Evolutionary conservation across 2,113 vertebrate species (phyloP).

Genomic region (Rhinopomastus cyanomelas): DNA sequence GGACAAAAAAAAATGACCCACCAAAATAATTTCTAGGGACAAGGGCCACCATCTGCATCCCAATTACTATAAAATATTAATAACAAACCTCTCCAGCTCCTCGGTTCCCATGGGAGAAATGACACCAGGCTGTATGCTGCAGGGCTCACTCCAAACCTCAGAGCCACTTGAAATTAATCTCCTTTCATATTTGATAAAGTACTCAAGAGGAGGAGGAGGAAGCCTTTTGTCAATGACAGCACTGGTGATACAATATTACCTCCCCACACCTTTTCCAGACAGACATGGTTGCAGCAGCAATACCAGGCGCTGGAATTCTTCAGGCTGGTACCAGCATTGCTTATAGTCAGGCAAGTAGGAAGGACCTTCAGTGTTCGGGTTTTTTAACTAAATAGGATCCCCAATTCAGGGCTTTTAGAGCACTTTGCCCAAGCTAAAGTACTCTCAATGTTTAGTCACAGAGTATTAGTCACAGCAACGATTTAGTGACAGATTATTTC

Average conservation of each 20-base stretch:
- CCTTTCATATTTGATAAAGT: conserved; percentile 20
- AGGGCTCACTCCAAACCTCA: not conserved
- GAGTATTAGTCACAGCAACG: conserved; percentile 41
- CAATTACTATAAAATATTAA: not conserved
- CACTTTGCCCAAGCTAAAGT: not conserved
- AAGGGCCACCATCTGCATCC: not conserved
- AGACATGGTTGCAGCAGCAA: not conserved
- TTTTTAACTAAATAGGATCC: not conserved
- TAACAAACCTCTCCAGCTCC: not conserved
- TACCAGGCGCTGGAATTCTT: not conserved
- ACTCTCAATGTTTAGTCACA: conserved; percentile 22
- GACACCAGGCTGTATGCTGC: not conserved
- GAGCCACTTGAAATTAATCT: conserved; percentile 13
- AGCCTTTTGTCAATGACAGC: not conserved
- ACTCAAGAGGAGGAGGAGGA: not conserved
- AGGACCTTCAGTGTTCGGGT: not conserved
- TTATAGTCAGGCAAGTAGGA: not conserved
- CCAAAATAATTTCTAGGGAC: not conserved
- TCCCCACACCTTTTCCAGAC: not conserved
- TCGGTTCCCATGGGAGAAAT: not conserved
- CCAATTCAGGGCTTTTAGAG: not conserved
- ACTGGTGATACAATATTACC: not conserved
- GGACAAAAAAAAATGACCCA: not conserved
- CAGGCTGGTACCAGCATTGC: not conserved
- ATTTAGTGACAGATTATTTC: conserved; percentile 31